Base-by-base conservation (phyloP, 2,113 vertebrate species). In the Pseudopipra pipra region DNA sequence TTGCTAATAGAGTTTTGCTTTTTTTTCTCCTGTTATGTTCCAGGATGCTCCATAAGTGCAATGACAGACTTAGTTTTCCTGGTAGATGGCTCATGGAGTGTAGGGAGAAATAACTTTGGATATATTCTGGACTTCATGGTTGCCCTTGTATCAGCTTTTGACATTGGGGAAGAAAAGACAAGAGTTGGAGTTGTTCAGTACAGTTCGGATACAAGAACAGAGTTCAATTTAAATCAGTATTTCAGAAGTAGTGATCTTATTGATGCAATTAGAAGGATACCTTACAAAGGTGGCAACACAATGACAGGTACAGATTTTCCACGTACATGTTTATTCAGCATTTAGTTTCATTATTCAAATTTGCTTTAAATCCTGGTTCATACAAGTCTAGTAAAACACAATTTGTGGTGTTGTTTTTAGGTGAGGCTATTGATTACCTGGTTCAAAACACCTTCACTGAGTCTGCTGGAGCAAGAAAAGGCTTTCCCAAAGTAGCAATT, bases 151-250 rank as follows among this genome's bases (percentile, higher is more conserved):
- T 98, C 98, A 46, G 99, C 99, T 59, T 99, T 99, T 92, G 98
- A 99, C 83, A 98, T 99, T n/a, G 98, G 98, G 20, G 98, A 98
- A 90, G 99, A 99, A 43, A 98, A 98, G 89, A 99, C 99, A 1
- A 98, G 99, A 59, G 99, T 99, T 95, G 99, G 98, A 31, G 98
- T 99, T 95, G 98, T 99, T 59, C 99, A 99, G 95, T 99, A 99
- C 97, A 98, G 99, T 88, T 96, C 97, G 28, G 98, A 98, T 49
- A 97, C 98, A 85, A 98, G 98, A 83, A 98, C 98, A 11, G 99
- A 99, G 93, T 99, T 99, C 97, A 98, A 97, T 89, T 98, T 99
- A 93, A 99, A 98, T 81, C 97, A 97, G 15, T 98, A 99, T 97
- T 96, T 97, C 78, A 98, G 90, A 91, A 98, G 98, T 51, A 97